These are phyloP conservation scores for Lissocephala sabroskyi DNA, from an alignment of 2,888 invertebrate genomes.

Conservation along the genomic window DNA sequence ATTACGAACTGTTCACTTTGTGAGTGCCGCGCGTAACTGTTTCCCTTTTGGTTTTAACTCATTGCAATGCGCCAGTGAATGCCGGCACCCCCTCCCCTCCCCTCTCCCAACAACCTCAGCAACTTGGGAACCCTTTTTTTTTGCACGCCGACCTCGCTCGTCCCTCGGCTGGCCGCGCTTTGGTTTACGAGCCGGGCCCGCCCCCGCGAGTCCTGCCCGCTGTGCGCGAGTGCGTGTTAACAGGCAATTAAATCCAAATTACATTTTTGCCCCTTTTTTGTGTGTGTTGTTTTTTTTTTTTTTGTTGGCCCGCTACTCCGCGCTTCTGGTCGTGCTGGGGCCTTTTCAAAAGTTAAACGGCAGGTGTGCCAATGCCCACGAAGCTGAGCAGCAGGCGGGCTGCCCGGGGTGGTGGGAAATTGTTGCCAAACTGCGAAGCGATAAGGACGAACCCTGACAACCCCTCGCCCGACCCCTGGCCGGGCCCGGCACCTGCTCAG, in stretches of 20 bases:
- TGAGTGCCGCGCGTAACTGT: conserved; percentile 50
- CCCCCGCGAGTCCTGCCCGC: conserved; percentile 38
- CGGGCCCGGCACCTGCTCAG: conserved; percentile 42
- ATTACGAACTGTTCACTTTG: conserved; percentile 57
- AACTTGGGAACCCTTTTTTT: no score
- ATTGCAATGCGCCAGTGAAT: conserved; percentile 24
- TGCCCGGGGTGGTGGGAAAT: no score
- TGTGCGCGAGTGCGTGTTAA: conserved; percentile 66
- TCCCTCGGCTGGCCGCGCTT: conserved; percentile 17
- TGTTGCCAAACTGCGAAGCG: conserved; percentile 34
- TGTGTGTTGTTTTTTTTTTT: conserved; percentile 19
- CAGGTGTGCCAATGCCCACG: conserved; percentile 53
- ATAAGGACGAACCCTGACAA: no score
- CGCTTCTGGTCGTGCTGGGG: conserved; percentile 1
- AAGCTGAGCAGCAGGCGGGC: conserved; percentile 29
- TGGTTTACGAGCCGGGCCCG: conserved; percentile 58
- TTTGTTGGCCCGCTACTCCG: conserved; percentile 17
- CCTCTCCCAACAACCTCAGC: no score
- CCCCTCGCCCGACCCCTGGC: no score
- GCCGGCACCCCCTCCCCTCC: conserved; percentile 12
- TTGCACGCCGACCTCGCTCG: neutral
- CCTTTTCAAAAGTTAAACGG: conserved; percentile 38
- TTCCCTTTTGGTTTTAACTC: conserved; percentile 45
- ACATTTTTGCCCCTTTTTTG: conserved; percentile 55
- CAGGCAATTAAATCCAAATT: conserved; percentile 66